phyloP scores from a whole-genome alignment of 2,113 vertebrate genomes.

The Myiopsitta monachus region DNA sequence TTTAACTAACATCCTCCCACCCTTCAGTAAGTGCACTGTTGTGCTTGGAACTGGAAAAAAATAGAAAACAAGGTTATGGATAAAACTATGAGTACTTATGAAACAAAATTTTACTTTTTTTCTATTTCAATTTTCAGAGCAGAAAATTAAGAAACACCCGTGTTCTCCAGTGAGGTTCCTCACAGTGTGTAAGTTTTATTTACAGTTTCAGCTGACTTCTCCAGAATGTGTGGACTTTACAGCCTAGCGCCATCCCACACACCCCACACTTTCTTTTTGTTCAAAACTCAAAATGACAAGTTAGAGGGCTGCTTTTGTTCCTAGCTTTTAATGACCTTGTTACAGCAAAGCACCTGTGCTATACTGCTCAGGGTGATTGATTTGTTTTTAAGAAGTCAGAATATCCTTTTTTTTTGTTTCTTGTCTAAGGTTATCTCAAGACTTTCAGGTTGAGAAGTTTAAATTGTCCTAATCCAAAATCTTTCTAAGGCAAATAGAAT shows the following conservation, averaged over 20 bases:
- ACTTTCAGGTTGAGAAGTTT: background rate
- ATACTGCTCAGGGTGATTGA: background rate
- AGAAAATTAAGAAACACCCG: background rate
- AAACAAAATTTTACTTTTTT: background rate
- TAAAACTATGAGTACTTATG: background rate
- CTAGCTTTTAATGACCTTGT: background rate
- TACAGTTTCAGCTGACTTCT: background rate
- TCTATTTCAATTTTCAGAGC: background rate
- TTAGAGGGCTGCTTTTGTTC: background rate
- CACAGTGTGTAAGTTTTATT: background rate
- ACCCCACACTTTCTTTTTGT: background rate
- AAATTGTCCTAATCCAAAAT: background rate
- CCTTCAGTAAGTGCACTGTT: background rate
- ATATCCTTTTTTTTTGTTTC: background rate
- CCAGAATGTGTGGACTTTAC: background rate
- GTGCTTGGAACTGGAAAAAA: background rate
- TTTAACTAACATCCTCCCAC: slow-evolving; percentile 21
- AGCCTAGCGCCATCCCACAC: background rate
- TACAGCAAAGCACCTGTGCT: background rate
- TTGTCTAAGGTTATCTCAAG: background rate
- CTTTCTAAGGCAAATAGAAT: background rate
- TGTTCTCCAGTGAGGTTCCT: background rate
- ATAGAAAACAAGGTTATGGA: background rate
- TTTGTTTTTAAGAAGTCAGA: background rate
- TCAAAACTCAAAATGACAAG: background rate